Percentiles rank a stretch among this genome's conserved stretches.
phyloP scores from a whole-genome alignment of 2,888 invertebrate genomes.

The Sphinx pinastri region DNA sequence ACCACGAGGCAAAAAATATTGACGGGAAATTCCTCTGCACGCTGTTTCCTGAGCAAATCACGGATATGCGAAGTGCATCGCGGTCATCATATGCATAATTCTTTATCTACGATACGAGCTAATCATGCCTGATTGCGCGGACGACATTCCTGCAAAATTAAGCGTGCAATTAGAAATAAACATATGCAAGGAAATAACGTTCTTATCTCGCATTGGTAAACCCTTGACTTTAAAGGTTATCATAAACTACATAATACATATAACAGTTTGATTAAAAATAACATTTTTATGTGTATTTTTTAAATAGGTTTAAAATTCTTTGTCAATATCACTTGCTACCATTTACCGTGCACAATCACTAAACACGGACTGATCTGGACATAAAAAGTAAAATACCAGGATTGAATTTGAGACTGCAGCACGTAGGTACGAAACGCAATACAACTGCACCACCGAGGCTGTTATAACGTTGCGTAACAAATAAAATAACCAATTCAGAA shows the following conservation, averaged over 20 bases:
- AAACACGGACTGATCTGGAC: too few species aligned
- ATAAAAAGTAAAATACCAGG: too few species aligned
- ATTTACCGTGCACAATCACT: too few species aligned
- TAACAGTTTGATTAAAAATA: too few species aligned
- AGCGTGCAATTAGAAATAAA: conserved; percentile 13
- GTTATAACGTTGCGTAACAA: not conserved
- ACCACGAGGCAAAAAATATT: not conserved
- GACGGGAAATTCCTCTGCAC: not conserved
- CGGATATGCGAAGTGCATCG: not conserved
- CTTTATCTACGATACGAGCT: conserved; percentile 2
- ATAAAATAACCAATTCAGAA: conserved; percentile 8
- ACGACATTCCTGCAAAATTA: not conserved
- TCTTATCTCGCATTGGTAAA: not conserved
- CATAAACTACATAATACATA: not conserved
- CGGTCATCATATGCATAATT: conserved; percentile 17
- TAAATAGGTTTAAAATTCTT: too few species aligned
- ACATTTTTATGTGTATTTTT: too few species aligned
- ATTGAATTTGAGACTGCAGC: too few species aligned
- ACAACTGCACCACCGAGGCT: too few species aligned
- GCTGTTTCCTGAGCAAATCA: not conserved
- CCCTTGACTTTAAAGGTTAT: too few species aligned
- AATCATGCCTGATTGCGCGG: conserved; percentile 9
- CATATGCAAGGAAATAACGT: not conserved
- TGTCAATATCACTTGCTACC: too few species aligned
- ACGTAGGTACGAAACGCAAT: too few species aligned